Evolutionary conservation across 2,888 invertebrate species (phyloP).

Genomic region (Leptogaster cylindrica): DNA sequence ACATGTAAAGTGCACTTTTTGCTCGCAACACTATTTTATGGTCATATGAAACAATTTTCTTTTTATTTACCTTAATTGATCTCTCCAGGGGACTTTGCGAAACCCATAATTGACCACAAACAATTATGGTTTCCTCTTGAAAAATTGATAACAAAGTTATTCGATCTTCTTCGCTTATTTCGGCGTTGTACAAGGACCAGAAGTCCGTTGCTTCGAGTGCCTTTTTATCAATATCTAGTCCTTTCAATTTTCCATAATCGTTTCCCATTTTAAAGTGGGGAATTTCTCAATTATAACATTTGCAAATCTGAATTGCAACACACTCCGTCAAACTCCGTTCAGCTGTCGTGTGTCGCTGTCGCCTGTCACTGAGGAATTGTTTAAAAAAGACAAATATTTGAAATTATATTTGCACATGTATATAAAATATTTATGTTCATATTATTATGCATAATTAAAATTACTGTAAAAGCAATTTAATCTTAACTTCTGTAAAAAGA

Average conservation of each 20-base stretch:
- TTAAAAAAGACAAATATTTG: too few relatives aligned
- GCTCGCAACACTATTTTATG: too few relatives aligned
- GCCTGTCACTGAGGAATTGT: too few relatives aligned
- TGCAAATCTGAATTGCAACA: too few relatives aligned
- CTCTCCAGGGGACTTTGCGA: constrained; percentile 75
- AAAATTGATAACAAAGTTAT: constrained; percentile 75
- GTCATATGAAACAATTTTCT: too few relatives aligned
- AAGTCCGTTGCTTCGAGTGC: constrained; percentile 79
- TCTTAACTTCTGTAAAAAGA: too few relatives aligned
- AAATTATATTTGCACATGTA: too few relatives aligned
- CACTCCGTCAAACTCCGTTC: not conserved
- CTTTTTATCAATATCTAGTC: constrained; percentile 74
- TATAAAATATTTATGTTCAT: too few relatives aligned
- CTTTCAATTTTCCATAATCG: constrained; percentile 74
- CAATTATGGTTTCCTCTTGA: constrained; percentile 73
- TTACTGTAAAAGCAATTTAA: too few relatives aligned
- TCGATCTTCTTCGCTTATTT: constrained; percentile 60
- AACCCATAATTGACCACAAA: constrained; percentile 70
- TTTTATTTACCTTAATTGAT: constrained; percentile 72
- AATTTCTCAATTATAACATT: not conserved
- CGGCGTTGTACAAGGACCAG: constrained; percentile 70
- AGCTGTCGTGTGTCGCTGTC: too few relatives aligned
- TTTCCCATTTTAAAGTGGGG: constrained; percentile 71
- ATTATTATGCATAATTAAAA: too few relatives aligned
- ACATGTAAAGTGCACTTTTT: too few relatives aligned